These are phyloP conservation scores for Cryptotis parvus DNA, from an alignment of 2,113 vertebrate species.

Conservation along the genomic window DNA sequence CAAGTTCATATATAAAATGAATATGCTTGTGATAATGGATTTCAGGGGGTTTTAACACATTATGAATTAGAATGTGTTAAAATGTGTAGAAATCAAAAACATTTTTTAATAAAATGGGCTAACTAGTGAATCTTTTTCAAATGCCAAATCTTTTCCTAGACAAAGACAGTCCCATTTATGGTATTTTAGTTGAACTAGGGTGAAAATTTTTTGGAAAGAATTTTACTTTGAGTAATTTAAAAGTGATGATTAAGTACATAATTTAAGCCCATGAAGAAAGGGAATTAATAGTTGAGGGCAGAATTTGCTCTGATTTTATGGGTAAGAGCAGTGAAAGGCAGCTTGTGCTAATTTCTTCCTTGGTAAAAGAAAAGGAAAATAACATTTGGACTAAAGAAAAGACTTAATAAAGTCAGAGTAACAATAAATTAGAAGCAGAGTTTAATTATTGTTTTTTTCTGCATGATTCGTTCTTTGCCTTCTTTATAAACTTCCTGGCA, in stretches of 20 bases:
- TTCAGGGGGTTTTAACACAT: not conserved
- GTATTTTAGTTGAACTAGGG: not conserved
- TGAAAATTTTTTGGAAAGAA: constrained; percentile 20
- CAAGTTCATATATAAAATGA: not conserved
- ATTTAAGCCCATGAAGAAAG: not conserved
- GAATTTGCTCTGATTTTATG: constrained; percentile 51
- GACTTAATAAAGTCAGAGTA: constrained; percentile 83
- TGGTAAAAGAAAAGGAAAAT: constrained; percentile 79
- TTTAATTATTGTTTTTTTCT: constrained; percentile 88
- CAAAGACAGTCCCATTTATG: not conserved
- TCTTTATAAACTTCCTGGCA: constrained; percentile 84
- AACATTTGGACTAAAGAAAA: constrained; percentile 78
- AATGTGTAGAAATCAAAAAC: not conserved
- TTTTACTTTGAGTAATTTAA: constrained; percentile 16
- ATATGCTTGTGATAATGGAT: not conserved
- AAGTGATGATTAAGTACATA: constrained; percentile 1
- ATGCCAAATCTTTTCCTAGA: not conserved
- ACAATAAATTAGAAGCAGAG: constrained; percentile 83
- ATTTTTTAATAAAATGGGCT: not conserved
- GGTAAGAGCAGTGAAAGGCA: constrained; percentile 52
- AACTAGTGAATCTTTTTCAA: not conserved
- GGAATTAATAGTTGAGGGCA: not conserved
- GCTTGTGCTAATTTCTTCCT: constrained; percentile 74
- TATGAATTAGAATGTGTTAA: constrained; percentile 11
- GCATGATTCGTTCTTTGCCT: constrained; percentile 79